Conservation (phyloP, 2,113 vertebrate species). For the Ptyas mucosa region DNA sequence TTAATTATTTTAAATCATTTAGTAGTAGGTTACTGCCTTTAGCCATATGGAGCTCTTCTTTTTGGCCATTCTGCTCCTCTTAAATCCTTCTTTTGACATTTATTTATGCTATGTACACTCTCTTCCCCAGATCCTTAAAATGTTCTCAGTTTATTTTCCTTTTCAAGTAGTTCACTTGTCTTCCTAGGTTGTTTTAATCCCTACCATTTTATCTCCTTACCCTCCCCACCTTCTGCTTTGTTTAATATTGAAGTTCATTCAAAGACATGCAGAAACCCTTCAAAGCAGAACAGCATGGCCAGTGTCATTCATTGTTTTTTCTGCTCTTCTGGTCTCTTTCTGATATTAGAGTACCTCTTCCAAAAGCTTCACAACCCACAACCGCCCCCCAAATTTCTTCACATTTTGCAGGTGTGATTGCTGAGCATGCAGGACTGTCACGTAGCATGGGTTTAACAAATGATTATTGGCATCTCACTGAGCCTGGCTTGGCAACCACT, state of each 20-base stretch:
- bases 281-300: background rate
- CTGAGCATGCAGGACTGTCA: background rate
- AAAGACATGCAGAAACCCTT: background rate
- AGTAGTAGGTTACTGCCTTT: background rate
- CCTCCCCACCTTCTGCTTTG: background rate
- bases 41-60: background rate
- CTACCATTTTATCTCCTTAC: background rate
- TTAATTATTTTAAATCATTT: background rate
- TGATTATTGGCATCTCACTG: background rate
- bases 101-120: background rate
- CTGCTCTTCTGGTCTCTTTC: background rate
- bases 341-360: background rate
- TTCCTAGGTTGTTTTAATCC: background rate
- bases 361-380: background rate
- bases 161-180: background rate
- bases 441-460: background rate
- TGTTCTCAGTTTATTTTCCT: background rate
- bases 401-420: background rate
- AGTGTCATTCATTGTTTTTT: background rate
- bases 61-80: background rate
- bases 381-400: background rate
- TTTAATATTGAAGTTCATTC: background rate
- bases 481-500: background rate
- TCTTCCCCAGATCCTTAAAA: background rate
- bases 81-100: background rate